phyloP scores from a whole-genome alignment of 35 echinoderm and acorn worm species.

The Hemicentrotus pulcherrimus region DNA sequence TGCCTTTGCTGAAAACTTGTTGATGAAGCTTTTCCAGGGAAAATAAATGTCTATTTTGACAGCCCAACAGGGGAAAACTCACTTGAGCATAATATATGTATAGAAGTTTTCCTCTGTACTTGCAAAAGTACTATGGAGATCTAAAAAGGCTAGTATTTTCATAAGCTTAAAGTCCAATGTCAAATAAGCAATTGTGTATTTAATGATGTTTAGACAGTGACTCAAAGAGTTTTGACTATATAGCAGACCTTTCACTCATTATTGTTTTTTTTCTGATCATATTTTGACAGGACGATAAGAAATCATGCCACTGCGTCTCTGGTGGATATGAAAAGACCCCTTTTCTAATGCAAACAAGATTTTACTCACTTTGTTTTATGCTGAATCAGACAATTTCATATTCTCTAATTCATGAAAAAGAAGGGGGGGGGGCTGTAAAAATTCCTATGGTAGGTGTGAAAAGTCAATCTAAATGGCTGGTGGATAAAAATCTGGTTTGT shows the following conservation, averaged over 20 bases:
- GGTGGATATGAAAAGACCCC: neutral
- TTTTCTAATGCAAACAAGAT: neutral
- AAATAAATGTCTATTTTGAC: neutral
- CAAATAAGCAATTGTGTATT: conserved; percentile 14
- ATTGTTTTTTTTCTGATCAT: neutral
- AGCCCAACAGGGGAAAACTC: neutral
- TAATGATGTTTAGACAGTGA: conserved; percentile 2
- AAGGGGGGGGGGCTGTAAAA: neutral
- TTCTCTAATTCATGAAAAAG: neutral
- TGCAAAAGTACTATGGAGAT: neutral
- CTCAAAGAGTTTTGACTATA: neutral
- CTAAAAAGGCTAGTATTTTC: neutral
- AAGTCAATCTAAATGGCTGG: neutral
- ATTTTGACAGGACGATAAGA: neutral
- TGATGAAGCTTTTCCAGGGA: neutral
- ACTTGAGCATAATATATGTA: neutral
- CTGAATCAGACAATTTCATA: neutral
- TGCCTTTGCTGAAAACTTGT: neutral
- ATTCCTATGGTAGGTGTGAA: neutral
- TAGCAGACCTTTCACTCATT: neutral
- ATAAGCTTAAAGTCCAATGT: conserved; percentile 13
- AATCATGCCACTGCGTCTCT: neutral
- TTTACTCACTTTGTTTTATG: neutral
- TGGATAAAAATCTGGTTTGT: neutral
- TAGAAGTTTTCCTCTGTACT: neutral